Evolutionary conservation across 2,888 invertebrate species (phyloP), one percentile per base, ranked within the genome.

Genomic region (Cheilosia scutellata): DNA sequence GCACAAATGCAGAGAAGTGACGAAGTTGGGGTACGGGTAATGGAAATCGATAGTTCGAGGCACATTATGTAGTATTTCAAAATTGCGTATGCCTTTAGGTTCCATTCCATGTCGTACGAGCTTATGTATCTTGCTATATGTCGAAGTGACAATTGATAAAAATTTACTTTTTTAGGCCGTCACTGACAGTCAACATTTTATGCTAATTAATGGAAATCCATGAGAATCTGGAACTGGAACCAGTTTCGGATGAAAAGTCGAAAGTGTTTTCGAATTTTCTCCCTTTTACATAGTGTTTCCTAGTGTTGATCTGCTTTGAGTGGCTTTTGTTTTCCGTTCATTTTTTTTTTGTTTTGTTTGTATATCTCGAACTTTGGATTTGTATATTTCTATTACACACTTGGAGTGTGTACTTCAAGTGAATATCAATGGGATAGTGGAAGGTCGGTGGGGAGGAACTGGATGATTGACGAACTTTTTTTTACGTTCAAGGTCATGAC

Each of bases 241-340:
- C 40, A 40, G 68, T 68, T 65, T 6, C 33, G 49, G 25, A 29
- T 40, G 25, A 2, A 37, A 63, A 20, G 68, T 76, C 68, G 68
- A 68, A 76, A 76, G 66, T 76, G 60, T 60, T 76, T 68, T 76
- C 40, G 66, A 75, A 60, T 60, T 76, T 76, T 76, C 68, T 51
- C 49, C 58, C 44, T 37, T 65, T 55, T n/a, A 47, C 20, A 20
- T 20, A 20, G 63, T 63, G 47, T 37, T 60, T 62, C n/a, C 37
- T n/a, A 16, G 7, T 13, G 65, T 11, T 47, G 74, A 55, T 63
- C 74, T 74, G 57, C 40, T 65, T 49, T 49, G 65, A 75, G 65
- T 57, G 55, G 33, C 29, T 57, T 51, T 76, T 20, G 60, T 68
- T 68, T 76, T 31, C 68, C 49, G 51, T 25, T 62, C 37, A n/a